Percentiles rank a stretch among this genome's conserved stretches.
phyloP scores from a whole-genome alignment of 2,113 vertebrate species.

The Oryzias melastigma region DNA sequence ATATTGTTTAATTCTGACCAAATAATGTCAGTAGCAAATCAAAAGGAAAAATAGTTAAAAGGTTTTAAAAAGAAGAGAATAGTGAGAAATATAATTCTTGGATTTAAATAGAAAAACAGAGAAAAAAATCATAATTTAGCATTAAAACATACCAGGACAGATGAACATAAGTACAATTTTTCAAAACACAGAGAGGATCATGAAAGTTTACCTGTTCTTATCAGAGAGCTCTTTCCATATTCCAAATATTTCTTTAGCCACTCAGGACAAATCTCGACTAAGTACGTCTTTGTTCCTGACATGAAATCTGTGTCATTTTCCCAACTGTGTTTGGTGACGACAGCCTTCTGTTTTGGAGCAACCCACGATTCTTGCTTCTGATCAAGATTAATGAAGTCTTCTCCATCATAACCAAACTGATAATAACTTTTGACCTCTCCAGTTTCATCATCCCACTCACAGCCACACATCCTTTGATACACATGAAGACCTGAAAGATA shows the following conservation, averaged over 20 bases:
- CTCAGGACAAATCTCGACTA: slow-evolving; percentile 24
- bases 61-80: too few species aligned
- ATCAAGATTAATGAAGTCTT: slow-evolving; percentile 51
- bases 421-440: slow-evolving; percentile 9
- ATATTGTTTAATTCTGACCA: too few species aligned
- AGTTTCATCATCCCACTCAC: slow-evolving; percentile 43
- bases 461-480: background rate
- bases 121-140: background rate
- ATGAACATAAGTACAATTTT: background rate
- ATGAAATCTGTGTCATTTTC: rapidly evolving
- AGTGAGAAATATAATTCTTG: too few species aligned
- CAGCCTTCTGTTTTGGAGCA: rapidly evolving
- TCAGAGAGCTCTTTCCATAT: slow-evolving; percentile 19
- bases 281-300: slow-evolving; percentile 7
- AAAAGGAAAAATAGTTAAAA: too few species aligned
- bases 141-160: background rate
- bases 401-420: slow-evolving; percentile 47
- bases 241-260: slow-evolving; percentile 51
- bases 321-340: slow-evolving; percentile 17
- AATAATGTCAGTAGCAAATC: too few species aligned
- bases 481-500: slow-evolving; percentile 44
- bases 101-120: too few species aligned
- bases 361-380: slow-evolving; percentile 12
- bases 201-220: slow-evolving; percentile 23
- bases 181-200: too few species aligned